Percentiles rank a stretch among this genome's conserved stretches.
These are phyloP conservation scores for Choloepus hoffmanni DNA, from an alignment of 2,113 vertebrate genomes.

Conservation along the genomic window DNA sequence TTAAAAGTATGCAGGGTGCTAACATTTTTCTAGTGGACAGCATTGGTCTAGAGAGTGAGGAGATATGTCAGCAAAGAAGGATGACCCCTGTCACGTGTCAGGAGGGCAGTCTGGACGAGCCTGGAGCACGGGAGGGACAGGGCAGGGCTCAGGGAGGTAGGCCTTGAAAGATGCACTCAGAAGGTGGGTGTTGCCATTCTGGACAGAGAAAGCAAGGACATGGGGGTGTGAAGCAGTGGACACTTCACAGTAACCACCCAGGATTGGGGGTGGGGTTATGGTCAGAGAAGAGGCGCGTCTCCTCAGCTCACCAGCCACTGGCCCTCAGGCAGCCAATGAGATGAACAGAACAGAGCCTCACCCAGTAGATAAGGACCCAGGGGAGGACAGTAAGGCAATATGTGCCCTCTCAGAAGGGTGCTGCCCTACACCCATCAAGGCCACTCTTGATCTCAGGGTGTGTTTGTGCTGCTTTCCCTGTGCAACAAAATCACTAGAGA, in stretches of 20 bases:
- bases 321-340: neutral
- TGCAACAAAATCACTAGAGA: neutral
- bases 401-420: neutral
- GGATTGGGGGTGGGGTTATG: neutral
- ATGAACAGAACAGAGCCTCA: too few relatives aligned
- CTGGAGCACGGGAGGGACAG: neutral
- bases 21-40: neutral
- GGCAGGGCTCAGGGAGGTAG: neutral
- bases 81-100: accelerated
- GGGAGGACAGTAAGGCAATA: neutral
- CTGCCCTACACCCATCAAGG: too few relatives aligned
- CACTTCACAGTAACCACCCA: neutral
- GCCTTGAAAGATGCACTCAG: neutral
- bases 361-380: too few relatives aligned
- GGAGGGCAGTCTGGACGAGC: neutral
- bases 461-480: neutral
- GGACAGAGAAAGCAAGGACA: neutral
- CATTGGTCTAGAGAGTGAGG: neutral
- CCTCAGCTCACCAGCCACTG: neutral
- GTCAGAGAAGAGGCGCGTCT: neutral
- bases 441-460: neutral
- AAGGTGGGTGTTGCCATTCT: neutral
- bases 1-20: neutral
- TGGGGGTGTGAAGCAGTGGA: neutral
- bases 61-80: neutral